Conservation (phyloP, 2,113 vertebrate genomes). For the Pyrgilauda ruficollis region DNA sequence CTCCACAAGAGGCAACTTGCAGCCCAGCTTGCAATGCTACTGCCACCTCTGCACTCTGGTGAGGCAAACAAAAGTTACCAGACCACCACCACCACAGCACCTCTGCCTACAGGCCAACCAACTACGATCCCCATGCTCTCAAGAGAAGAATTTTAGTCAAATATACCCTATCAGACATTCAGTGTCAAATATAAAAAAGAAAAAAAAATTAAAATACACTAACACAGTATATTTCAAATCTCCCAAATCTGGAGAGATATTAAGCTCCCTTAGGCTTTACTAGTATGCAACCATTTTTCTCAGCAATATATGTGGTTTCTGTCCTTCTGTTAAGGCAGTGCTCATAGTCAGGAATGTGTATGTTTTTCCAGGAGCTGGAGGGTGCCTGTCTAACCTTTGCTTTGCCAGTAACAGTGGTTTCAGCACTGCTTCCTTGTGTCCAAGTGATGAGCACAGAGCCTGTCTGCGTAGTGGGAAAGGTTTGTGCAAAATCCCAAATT, state of each 20-base stretch:
- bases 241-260: neutral
- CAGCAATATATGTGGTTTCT: neutral
- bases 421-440: neutral
- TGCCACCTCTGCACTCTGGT: neutral
- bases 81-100: neutral
- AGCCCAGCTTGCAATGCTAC: neutral
- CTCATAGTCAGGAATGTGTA: neutral
- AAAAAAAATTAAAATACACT: neutral
- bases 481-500: neutral
- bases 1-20: neutral
- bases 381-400: neutral
- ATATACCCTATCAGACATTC: neutral
- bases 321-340: neutral
- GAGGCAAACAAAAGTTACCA: neutral
- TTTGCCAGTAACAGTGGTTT: neutral
- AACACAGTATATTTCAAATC: neutral
- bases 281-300: neutral
- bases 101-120: neutral
- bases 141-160: neutral
- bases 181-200: neutral
- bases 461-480: neutral
- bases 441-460: neutral
- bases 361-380: neutral
- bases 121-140: fast-evolving
- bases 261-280: neutral